phyloP scores from a whole-genome alignment of 2,797 vertebrate species.

The Protonibea diacanthus region DNA sequence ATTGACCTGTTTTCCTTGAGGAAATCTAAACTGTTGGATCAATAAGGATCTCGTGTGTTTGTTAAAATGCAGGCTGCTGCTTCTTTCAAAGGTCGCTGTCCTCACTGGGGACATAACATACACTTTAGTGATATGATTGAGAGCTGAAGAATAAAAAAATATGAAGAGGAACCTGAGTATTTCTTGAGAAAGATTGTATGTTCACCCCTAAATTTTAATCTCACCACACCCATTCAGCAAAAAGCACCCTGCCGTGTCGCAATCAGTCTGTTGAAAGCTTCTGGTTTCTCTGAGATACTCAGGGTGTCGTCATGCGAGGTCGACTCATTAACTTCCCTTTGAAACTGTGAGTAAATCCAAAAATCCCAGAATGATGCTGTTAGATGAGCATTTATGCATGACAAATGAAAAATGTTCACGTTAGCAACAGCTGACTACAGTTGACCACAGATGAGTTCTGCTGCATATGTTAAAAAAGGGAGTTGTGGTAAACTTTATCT shows the following conservation, averaged over 20 bases:
- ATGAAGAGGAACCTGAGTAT: not conserved
- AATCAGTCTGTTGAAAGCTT: slow-evolving; percentile 25
- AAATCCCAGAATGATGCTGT: not conserved
- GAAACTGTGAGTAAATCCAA: not conserved
- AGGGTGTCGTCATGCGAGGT: not conserved
- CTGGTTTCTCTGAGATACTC: slow-evolving; percentile 3
- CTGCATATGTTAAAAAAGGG: no score
- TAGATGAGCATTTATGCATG: not conserved
- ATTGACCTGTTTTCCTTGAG: slow-evolving; percentile 22
- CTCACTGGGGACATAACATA: not conserved
- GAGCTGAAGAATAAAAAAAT: not conserved
- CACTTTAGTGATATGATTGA: not conserved
- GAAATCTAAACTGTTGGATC: slow-evolving; percentile 32
- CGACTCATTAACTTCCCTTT: not conserved
- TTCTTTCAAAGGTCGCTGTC: slow-evolving; percentile 10
- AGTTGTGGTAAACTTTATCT: no score
- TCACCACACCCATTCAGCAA: slow-evolving; percentile 15
- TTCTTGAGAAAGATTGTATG: not conserved
- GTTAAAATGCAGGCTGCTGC: not conserved
- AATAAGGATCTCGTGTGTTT: not conserved
- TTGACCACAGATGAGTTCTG: no score
- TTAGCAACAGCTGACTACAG: no score
- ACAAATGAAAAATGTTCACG: not conserved
- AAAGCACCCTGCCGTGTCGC: not conserved
- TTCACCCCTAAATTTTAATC: slow-evolving; percentile 2